phyloP scores from a whole-genome alignment of 2,797 vertebrate species.

The Geotrypetes seraphini region DNA sequence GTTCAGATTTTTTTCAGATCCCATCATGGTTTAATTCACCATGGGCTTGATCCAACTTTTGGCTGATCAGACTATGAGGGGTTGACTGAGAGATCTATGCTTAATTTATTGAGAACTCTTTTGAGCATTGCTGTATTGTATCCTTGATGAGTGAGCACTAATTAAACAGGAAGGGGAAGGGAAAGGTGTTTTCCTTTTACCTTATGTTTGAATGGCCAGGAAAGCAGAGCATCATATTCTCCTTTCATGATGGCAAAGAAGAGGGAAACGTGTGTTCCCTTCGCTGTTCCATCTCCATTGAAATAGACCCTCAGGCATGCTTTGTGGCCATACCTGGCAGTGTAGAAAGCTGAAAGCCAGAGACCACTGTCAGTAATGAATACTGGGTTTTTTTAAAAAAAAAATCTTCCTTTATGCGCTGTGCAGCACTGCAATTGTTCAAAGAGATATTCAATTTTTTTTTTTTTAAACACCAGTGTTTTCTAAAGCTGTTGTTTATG shows the following conservation, averaged over 20 bases:
- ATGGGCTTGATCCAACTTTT: no score
- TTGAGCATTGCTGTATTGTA: no score
- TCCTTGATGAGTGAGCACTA: no score
- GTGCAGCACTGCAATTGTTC: no score
- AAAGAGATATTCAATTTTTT: no score
- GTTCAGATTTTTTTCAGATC: no score
- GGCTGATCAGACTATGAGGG: no score
- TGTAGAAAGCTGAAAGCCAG: conserved; percentile 65
- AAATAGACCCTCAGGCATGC: conserved; percentile 67
- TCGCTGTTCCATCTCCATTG: conserved; percentile 64
- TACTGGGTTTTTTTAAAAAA: neutral
- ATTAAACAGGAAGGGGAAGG: neutral
- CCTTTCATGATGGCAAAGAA: conserved; percentile 76
- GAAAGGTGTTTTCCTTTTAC: conserved; percentile 23
- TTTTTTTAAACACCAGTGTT: no score
- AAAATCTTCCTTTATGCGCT: neutral
- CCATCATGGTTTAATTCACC: no score
- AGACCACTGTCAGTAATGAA: conserved; percentile 5
- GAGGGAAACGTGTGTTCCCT: conserved; percentile 66
- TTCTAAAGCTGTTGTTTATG: no score
- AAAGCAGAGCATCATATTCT: conserved; percentile 64
- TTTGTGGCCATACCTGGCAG: conserved; percentile 67
- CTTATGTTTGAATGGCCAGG: conserved; percentile 75
- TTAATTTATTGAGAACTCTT: no score
- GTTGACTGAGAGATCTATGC: no score